Evolutionary conservation across 2,888 invertebrate genomes (phyloP).

Genomic region (Adela reaumurella): DNA sequence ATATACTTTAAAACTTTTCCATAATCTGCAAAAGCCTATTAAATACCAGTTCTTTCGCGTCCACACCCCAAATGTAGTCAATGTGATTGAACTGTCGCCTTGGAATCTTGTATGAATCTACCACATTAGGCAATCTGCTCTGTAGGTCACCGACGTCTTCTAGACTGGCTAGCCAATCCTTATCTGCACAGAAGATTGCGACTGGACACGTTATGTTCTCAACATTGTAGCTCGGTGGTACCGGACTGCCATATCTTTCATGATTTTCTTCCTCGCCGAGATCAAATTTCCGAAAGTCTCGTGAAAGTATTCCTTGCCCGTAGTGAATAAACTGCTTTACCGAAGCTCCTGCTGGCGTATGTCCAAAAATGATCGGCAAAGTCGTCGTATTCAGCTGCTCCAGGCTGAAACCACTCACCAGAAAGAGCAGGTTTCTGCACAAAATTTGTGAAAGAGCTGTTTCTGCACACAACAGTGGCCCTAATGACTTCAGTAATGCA

Average conservation of each 20-base stretch:
- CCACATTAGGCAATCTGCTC: constrained; percentile 44
- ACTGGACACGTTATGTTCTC: constrained; percentile 26
- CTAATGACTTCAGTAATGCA: constrained; percentile 39
- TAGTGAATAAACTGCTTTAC: constrained; percentile 51
- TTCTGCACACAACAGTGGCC: constrained; percentile 36
- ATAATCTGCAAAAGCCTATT: constrained; percentile 23
- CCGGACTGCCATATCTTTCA: constrained; percentile 21
- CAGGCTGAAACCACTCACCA: constrained; percentile 55
- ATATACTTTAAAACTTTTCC: constrained; percentile 3
- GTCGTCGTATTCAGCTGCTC: constrained; percentile 56
- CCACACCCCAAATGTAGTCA: constrained; percentile 33
- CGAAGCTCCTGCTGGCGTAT: constrained; percentile 54
- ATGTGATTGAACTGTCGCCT: constrained; percentile 40
- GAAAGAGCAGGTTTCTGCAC: constrained; percentile 59
- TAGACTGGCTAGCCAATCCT: constrained; percentile 63
- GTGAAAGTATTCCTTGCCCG: constrained; percentile 38
- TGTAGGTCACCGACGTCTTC: constrained; percentile 53
- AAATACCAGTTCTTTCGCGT: constrained; percentile 29
- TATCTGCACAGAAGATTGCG: constrained; percentile 33
- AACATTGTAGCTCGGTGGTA: constrained; percentile 28
- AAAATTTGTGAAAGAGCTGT: constrained; percentile 39
- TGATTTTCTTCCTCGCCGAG: constrained; percentile 25
- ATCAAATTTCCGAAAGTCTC: constrained; percentile 28
- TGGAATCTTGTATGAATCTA: constrained; percentile 54
- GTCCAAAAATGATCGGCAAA: constrained; percentile 50